These are phyloP conservation scores for Phthorimaea operculella DNA, from an alignment of 1,140 invertebrate genomes.

Conservation along the genomic window DNA sequence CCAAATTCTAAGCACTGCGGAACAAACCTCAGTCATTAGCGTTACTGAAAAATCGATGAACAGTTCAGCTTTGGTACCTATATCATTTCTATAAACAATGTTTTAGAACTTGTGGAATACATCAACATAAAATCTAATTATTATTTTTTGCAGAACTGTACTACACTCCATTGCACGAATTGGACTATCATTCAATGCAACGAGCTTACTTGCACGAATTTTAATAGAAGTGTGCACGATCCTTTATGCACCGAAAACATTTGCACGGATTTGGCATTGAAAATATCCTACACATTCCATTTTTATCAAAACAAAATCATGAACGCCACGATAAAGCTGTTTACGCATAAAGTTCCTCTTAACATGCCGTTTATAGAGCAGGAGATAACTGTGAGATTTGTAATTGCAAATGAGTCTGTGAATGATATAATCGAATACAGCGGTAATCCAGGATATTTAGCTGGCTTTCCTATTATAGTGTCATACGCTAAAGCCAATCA, in stretches of 20 bases:
- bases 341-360: slow-evolving; percentile 25
- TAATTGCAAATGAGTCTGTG: slow-evolving; percentile 33
- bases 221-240: slow-evolving; percentile 34
- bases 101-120: not conserved
- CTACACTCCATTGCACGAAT: slow-evolving; percentile 38
- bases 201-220: slow-evolving; percentile 24
- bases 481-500: slow-evolving; percentile 37
- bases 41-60: slow-evolving; percentile 25
- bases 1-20: slow-evolving; percentile 28
- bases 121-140: slow-evolving; percentile 3
- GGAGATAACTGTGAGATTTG: slow-evolving; percentile 40
- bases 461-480: slow-evolving; percentile 34
- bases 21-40: slow-evolving; percentile 32
- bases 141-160: slow-evolving; percentile 44
- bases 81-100: not conserved
- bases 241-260: slow-evolving; percentile 32
- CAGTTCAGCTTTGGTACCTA: slow-evolving; percentile 31
- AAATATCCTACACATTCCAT: slow-evolving; percentile 42
- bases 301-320: slow-evolving; percentile 37
- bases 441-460: slow-evolving; percentile 47
- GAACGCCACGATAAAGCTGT: slow-evolving; percentile 37
- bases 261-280: slow-evolving; percentile 41
- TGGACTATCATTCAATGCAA: slow-evolving; percentile 41
- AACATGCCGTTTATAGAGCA: slow-evolving; percentile 30
- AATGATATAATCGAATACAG: slow-evolving; percentile 36